A percentile compares a stretch with the other conserved stretches of the same genome.
phyloP scores from a whole-genome alignment of 1,140 invertebrate genomes.

The Ephestia elutella region DNA sequence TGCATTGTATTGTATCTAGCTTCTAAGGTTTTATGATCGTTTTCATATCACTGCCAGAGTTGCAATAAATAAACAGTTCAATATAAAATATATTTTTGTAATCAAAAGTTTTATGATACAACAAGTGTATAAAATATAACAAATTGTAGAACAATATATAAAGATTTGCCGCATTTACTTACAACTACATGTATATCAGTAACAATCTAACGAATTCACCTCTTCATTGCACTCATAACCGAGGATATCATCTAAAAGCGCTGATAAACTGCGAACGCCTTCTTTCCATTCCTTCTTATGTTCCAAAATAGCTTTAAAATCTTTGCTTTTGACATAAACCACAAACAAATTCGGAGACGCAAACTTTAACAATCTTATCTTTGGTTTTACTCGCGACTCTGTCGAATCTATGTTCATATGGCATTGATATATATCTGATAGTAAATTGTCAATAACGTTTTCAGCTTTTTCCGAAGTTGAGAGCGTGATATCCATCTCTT shows the following conservation, averaged over 20 bases:
- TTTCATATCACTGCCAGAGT: too few species aligned
- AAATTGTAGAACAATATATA: background rate
- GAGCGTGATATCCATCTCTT: slow-evolving; percentile 18
- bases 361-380: slow-evolving; percentile 39
- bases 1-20: too few species aligned
- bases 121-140: background rate
- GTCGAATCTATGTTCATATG: slow-evolving; percentile 30
- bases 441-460: slow-evolving; percentile 58
- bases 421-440: slow-evolving; percentile 54
- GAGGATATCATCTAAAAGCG: slow-evolving; percentile 56
- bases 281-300: slow-evolving; percentile 58
- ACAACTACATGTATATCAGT: slow-evolving; percentile 28
- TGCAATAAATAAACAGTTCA: too few species aligned
- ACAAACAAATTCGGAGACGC: slow-evolving; percentile 53
- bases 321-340: slow-evolving; percentile 38
- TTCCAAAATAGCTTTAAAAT: slow-evolving; percentile 55
- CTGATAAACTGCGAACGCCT: slow-evolving; percentile 55
- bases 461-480: slow-evolving; percentile 25
- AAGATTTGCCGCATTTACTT: background rate
- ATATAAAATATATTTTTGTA: too few species aligned
- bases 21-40: too few species aligned
- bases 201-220: slow-evolving; percentile 63
- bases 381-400: slow-evolving; percentile 28
- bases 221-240: slow-evolving; percentile 56
- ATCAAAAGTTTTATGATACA: too few species aligned